Percentiles rank a stretch among this genome's conserved stretches.
Evolutionary conservation across 2,113 vertebrate species (phyloP).

Genomic region (Lanius ludovicianus): DNA sequence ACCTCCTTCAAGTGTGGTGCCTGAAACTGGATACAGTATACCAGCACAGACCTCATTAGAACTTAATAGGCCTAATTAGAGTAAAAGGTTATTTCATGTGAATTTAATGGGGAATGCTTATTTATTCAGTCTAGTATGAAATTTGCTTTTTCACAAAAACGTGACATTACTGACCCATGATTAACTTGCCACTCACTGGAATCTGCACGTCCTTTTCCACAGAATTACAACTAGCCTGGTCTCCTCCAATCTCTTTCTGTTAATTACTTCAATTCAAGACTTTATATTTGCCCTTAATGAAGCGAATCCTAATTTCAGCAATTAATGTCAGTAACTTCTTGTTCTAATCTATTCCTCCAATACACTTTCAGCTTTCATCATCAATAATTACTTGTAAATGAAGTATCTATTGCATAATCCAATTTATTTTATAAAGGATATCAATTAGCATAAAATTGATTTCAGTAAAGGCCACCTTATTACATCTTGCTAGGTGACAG

Average conservation of each 20-base stretch:
- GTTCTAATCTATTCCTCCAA: neutral
- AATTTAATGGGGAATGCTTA: neutral
- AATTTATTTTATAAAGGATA: neutral
- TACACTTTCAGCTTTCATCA: neutral
- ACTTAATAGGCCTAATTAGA: neutral
- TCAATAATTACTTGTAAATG: neutral
- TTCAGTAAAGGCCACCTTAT: neutral
- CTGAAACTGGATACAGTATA: neutral
- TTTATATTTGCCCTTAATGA: neutral
- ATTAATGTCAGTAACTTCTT: neutral
- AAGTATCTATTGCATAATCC: neutral
- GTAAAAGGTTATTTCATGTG: neutral
- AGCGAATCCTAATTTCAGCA: neutral
- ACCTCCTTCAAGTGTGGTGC: neutral
- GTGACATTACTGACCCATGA: neutral
- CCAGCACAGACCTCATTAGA: neutral
- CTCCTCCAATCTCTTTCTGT: neutral
- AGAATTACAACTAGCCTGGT: neutral
- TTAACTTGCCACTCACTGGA: neutral
- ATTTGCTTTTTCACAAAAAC: neutral
- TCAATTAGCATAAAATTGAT: neutral
- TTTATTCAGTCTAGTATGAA: conserved; percentile 15
- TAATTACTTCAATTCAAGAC: neutral
- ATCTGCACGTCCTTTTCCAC: neutral
- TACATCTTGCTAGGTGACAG: neutral